Percentiles rank a stretch among this genome's conserved stretches.
These are phyloP conservation scores for Neosilurus mollespiculum DNA, from an alignment of 2,797 vertebrate genomes.

Conservation along the genomic window DNA sequence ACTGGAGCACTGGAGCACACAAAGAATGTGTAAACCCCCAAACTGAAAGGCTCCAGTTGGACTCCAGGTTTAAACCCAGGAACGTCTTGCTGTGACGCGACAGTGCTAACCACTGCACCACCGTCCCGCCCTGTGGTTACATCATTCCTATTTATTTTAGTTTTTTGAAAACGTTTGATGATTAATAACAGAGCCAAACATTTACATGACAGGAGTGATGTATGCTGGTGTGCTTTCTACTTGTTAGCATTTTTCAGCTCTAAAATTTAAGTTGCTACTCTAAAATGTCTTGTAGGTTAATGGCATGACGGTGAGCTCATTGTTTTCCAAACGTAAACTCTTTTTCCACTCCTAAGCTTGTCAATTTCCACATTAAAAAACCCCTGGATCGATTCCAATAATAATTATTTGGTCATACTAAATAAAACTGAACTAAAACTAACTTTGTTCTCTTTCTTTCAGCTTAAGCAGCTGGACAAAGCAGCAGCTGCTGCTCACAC, in stretches of 20 bases:
- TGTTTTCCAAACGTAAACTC: neutral
- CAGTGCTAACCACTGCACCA: too few relatives aligned
- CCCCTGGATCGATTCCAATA: neutral
- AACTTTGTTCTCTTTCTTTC: slow-evolving; percentile 27
- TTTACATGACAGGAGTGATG: neutral
- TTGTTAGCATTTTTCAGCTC: neutral
- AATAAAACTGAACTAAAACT: too few relatives aligned
- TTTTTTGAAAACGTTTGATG: neutral
- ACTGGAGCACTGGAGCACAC: too few relatives aligned
- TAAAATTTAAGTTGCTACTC: neutral
- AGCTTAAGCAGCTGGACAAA: slow-evolving; percentile 88
- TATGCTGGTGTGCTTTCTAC: neutral
- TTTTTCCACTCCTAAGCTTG: neutral
- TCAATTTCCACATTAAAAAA: neutral
- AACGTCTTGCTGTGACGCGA: too few relatives aligned
- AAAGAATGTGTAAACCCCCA: too few relatives aligned
- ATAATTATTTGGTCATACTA: slow-evolving; percentile 1
- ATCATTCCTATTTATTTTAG: neutral
- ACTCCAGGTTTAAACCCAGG: too few relatives aligned
- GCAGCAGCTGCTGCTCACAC: slow-evolving; percentile 93
- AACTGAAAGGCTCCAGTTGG: too few relatives aligned
- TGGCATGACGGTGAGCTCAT: neutral
- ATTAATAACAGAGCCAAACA: neutral
- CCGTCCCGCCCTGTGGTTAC: neutral
- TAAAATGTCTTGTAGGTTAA: too few relatives aligned